Evolutionary conservation across 2,797 vertebrate genomes (phyloP).

Genomic region (Fundulus diaphanus): DNA sequence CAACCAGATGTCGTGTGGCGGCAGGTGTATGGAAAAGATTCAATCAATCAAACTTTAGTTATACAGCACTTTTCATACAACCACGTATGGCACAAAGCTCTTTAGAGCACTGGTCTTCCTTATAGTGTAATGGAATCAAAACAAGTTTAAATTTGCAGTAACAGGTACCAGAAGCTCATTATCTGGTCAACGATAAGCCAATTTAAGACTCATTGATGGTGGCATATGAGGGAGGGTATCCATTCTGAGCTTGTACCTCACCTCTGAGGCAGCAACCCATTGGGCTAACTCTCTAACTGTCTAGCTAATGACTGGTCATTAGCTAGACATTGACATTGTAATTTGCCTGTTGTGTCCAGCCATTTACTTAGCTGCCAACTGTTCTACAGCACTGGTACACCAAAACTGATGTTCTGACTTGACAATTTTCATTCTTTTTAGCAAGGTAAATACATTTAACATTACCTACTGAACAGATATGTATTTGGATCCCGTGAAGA

Average conservation of each 20-base stretch:
- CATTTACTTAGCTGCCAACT: neutral
- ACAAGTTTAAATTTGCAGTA: neutral
- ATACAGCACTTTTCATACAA: neutral
- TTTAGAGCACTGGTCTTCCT: neutral
- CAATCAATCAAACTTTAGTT: neutral
- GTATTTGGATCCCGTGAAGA: too few species aligned
- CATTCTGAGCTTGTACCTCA: neutral
- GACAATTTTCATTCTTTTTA: too few species aligned
- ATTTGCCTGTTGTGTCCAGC: neutral
- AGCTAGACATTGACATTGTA: neutral
- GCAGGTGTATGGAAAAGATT: neutral
- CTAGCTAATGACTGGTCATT: neutral
- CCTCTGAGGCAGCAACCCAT: neutral
- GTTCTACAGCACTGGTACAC: neutral
- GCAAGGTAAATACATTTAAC: too few species aligned
- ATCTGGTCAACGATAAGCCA: neutral
- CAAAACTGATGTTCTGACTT: too few species aligned
- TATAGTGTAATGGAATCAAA: neutral
- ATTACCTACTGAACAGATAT: too few species aligned
- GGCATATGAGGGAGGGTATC: neutral
- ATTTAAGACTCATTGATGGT: neutral
- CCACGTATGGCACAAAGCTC: neutral
- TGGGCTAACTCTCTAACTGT: neutral
- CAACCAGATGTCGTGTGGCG: neutral
- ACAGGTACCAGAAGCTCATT: neutral